Evolutionary conservation across 1,140 invertebrate genomes (phyloP), one percentile per base, ranked within the genome.

Genomic region (Helicoverpa zea): DNA sequence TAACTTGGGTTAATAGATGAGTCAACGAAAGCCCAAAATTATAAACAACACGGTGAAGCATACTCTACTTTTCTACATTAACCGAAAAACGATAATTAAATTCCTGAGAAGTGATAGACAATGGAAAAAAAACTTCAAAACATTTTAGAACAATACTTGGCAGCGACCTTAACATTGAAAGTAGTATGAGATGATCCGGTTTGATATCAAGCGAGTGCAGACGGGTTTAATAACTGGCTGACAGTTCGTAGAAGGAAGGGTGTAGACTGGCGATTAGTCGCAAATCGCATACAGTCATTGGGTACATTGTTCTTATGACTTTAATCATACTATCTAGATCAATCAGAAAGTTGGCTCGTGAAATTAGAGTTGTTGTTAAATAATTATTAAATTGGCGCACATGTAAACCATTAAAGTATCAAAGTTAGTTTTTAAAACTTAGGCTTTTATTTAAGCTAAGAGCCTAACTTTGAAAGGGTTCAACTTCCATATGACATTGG

Each of bases 151-250:
- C 64, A 68, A 70, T 68, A 79, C 64, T 70, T 29, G 35, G 43
- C 10, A 47, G 63, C 29, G 29, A 70, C 64, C 63, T 79, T 79
- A 68, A 79, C 76, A 70, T 58, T 70, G 76, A 70, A 79, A 70
- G 64, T 68, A 70, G 35, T 47, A 10, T 7, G 52, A 54, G 76
- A 79, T 79, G 63, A 59, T 58, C 64, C 43, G 30, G 3, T 70
- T 68, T 59, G 76, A 79, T 79, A 79, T 14, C 18, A 58, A 10
- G 10, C 43, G 49, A 43, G n/a, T 59, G 61, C 49, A 43, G 30
- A 64, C 30, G 35, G 30, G 23, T 66, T 66, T 54, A 66, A 54
- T 66, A 29, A 64, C 51, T n/a, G 23, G 23, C 56, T 59, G 72
- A 74, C 54, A 74, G 35, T 12, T 3, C 14, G 11, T 3, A 54